A percentile compares a stretch with the other conserved stretches of the same genome.
phyloP scores from a whole-genome alignment of 2,113 vertebrate species.

The Neolamprologus falcicula region DNA sequence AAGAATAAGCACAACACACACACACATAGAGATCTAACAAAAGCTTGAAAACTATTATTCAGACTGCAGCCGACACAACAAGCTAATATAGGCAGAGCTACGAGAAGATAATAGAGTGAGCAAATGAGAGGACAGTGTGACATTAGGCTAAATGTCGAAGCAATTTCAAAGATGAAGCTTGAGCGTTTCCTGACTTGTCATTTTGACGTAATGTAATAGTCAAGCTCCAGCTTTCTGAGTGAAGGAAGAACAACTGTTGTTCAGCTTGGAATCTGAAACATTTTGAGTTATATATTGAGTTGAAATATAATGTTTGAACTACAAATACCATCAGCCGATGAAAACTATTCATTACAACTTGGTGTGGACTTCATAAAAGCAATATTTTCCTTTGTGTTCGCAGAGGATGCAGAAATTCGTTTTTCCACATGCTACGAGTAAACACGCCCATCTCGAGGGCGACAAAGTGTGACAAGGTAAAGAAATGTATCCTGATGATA shows the following conservation, averaged over 20 bases:
- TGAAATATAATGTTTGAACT: background rate
- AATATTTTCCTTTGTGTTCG: background rate
- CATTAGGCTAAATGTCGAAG: background rate
- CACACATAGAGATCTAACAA: conserved; percentile 63
- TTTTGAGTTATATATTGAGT: background rate
- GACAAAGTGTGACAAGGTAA: background rate
- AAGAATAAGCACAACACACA: conserved; percentile 22
- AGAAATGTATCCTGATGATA: background rate
- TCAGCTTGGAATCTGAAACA: background rate
- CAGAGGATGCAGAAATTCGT: background rate
- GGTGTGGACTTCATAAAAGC: background rate
- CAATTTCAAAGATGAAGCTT: background rate
- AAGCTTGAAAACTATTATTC: conserved; percentile 17
- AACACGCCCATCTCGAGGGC: background rate
- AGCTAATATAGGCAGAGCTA: background rate
- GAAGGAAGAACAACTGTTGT: background rate
- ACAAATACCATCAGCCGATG: background rate
- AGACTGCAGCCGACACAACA: background rate
- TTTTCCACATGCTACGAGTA: background rate
- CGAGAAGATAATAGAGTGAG: background rate
- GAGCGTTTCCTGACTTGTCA: background rate
- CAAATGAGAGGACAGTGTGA: background rate
- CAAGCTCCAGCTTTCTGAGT: background rate
- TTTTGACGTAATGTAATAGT: background rate
- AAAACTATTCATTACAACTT: background rate